These are phyloP conservation scores for Myotis planiceps DNA, from an alignment of 2,797 vertebrate genomes.

Conservation along the genomic window DNA sequence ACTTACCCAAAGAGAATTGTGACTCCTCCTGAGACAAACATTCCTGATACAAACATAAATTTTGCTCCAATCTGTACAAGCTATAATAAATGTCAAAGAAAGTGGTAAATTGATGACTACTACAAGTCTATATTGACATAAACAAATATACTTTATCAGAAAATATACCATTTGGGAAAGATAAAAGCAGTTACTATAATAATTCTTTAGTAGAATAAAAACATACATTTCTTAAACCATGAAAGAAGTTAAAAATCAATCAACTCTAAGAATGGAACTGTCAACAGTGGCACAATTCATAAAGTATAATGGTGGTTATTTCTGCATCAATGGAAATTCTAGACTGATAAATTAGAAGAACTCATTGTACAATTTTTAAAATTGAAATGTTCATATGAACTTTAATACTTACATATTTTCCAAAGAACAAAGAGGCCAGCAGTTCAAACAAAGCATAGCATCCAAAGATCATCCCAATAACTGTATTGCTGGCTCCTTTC, in stretches of 20 bases:
- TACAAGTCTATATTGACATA: background rate
- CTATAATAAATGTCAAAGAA: slow-evolving; percentile 87
- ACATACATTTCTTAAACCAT: background rate
- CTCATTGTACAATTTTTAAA: background rate
- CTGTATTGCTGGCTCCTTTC: slow-evolving; percentile 93
- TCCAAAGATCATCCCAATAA: slow-evolving; percentile 95
- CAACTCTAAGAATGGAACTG: background rate
- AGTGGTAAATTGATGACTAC: slow-evolving; percentile 3
- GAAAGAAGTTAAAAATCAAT: background rate
- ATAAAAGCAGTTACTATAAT: background rate
- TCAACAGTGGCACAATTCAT: background rate
- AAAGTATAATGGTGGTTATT: background rate
- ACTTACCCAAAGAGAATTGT: slow-evolving; percentile 97
- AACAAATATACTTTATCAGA: background rate
- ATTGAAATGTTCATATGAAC: background rate
- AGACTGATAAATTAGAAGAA: background rate
- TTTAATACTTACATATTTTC: slow-evolving; percentile 94
- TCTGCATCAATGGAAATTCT: background rate
- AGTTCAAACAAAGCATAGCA: slow-evolving; percentile 94
- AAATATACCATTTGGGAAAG: background rate
- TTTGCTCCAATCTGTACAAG: slow-evolving; percentile 96
- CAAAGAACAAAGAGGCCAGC: slow-evolving; percentile 91
- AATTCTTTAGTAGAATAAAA: background rate
- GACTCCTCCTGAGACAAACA: slow-evolving; percentile 93
- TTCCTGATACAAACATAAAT: slow-evolving; percentile 94